Evolutionary conservation across 2,888 invertebrate species (phyloP), one percentile per base, ranked within the genome.

Genomic region (Ectemnius cavifrons): DNA sequence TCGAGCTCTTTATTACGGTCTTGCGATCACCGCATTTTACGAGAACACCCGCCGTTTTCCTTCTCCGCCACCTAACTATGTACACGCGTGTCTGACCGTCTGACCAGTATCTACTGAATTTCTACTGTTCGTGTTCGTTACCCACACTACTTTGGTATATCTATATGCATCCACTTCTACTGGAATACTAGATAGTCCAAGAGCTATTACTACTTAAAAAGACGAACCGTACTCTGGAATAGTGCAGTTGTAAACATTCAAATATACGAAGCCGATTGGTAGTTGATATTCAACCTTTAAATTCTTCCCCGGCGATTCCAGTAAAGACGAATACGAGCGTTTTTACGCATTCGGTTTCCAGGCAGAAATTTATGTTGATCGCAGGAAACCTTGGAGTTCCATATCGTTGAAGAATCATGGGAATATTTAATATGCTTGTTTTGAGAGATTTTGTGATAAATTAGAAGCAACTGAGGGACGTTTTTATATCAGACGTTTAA

Each of bases 21-120:
- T 78, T 74, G 80, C 83, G 80, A 84, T 84, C 80, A 73, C 84
- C 78, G 64, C 79, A 82, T 77, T 86, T 86, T 86, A 86, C 79
- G 85, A 83, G 75, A 60, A 59, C 75, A 68, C 73, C 68, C 71
- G 63, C 57, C 73, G 78, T 79, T 81, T 81, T 79, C 67, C 73
- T 27, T 14, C 69, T 52, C 70, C 64, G 52, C 63, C 68, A 18
- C 73, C 71, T 71, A 68, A 74, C 76, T 77, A 71, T 79, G 75
- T 73, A 73, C 78, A 69, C 67, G 68, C 71, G 70, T 60, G 72
- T 20, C 61, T 23, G 27, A 45, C 14, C 47, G 23, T 56, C 52
- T 6, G 2, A 16, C 5, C 8, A 16, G 52, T 16, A 5, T 2
- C 23, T 2, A 23, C 23, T 37, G 37, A 37, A 11, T 37, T 37